Evolutionary conservation across 2,888 invertebrate genomes (phyloP).

Genomic region (Catonia carolina): DNA sequence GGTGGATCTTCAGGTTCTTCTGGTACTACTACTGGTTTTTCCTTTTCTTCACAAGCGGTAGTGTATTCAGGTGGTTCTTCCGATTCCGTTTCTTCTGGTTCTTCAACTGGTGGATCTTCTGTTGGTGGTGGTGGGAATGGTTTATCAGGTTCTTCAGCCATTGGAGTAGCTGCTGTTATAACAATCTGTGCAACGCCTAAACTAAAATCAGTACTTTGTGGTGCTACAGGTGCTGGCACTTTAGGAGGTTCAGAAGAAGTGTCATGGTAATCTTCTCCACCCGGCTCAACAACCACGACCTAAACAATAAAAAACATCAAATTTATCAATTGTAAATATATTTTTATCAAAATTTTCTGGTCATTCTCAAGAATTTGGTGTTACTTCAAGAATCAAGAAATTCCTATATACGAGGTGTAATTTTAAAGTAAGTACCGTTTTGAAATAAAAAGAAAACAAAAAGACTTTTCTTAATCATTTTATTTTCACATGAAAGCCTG

Average conservation of each 20-base stretch:
- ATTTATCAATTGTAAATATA: no score
- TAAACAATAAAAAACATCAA: background rate
- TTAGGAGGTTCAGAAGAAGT: constrained; percentile 22
- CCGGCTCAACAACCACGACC: constrained; percentile 24
- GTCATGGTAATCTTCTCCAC: constrained; percentile 17
- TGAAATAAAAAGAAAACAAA: no score
- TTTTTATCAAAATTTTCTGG: no score
- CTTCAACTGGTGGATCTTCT: constrained; percentile 22
- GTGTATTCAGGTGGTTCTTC: constrained; percentile 33
- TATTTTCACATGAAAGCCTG: no score
- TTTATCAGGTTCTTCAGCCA: constrained; percentile 78
- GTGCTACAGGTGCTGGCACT: constrained; percentile 52
- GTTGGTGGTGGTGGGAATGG: constrained; percentile 58
- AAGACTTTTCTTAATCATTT: no score
- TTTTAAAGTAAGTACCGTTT: no score
- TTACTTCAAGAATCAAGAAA: no score
- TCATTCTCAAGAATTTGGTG: no score
- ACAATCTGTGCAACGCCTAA: constrained; percentile 84
- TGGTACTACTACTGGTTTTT: constrained; percentile 15
- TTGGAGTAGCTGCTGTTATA: constrained; percentile 89
- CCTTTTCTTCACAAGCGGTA: constrained; percentile 24
- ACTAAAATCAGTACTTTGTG: constrained; percentile 41
- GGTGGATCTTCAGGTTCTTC: constrained; percentile 36
- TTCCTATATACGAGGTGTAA: no score
- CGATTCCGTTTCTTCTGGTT: constrained; percentile 29